Base-by-base conservation (phyloP, 2,888 invertebrate genomes). In the Papilio protenor region DNA sequence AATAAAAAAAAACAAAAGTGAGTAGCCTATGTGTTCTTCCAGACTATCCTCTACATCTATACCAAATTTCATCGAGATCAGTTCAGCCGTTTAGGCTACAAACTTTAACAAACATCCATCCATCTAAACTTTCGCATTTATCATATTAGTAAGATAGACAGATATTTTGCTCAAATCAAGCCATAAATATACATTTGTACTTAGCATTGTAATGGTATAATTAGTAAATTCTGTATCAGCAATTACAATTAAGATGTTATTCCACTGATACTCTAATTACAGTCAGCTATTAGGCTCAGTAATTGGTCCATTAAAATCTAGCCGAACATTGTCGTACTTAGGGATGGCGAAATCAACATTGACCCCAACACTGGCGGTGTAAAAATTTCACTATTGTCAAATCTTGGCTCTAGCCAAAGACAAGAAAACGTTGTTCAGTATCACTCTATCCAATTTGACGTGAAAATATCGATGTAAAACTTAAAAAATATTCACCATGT, bases 191-290 rank as follows among this genome's bases (percentile, higher is more conserved):
- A 27, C 0, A 64, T 33, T 33, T 27, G 16, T 10, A 23, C 61
- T 27, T 61, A 23, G 2, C 27, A 40, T 33, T 8, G 33, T 40
- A 33, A 64, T 64, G 33, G 61, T 61, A 64, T 18, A 18, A 64
- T 64, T 64, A 40, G 64, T 64, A 64, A 64, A 64, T 52, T n/a
- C 55, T 8, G 21, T 59, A 59, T 33, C 70, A 45, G 73, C 66
- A 77, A 73, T 77, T 77, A 77, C 73, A 76, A 77, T 73, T 77
- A 73, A 45, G 33, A 64, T 73, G 72, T 73, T 52, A 72, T 40
- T 40, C 55, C 57, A 33, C 18, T 52, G 55, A 66, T 73, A 59
- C 21, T 66, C 55, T 77, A 73, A 77, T 77, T 77, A 77, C 40
- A 23, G 66, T 52, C 27, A 3, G 21, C 66, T 40, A 75, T 75